Evolutionary conservation across 2,888 invertebrate genomes (phyloP), one percentile per base, ranked within the genome.

Genomic region (Micoletzkya japonica): DNA sequence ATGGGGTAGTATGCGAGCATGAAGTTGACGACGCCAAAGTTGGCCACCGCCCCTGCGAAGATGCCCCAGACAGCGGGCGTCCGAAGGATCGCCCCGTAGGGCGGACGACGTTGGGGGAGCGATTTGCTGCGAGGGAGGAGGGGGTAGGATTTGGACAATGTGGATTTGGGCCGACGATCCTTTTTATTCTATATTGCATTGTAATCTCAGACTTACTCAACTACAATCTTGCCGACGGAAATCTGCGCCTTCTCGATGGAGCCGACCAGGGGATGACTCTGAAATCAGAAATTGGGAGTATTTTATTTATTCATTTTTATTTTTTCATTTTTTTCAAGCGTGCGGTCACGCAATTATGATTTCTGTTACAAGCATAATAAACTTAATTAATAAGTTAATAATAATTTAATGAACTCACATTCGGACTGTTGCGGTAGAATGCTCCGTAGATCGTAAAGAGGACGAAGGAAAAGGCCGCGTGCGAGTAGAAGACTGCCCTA

Each of bases 51-150:
- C 1, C 81, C 84, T 17, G 82, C 74, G 84, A 84, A 84, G 14
- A 84, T 54, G 34, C 84, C 84, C 82, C 84, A 84, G 56, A 84
- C 81, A 32, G 83, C 78, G 4, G 81, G 82, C 6, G 82, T 82
- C 3, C 32, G 26, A 39, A 81, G 74, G 68, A 83, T 83, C 0
- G 76, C 70, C 7, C 72, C 72, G 63, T 82, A 83, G 44, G 84
- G 84, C n/a, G 74, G 73, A 52, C 77, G 74, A n/a, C 79, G 76
- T n/a, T n/a, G 70, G 28, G 73, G 68, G n/a, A 66, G 64, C 70
- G 80, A 74, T 66, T 79, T 81, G 60, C 70, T 71, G 58, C 64
- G 70, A 61, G 6, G 7, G 7, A 39, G 17, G 17, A 10, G 17
- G 7, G n/a, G n/a, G n/a, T n/a, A n/a, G n/a, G n/a, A n/a, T n/a